These are phyloP conservation scores for Xiphorhynchus elegans DNA, from an alignment of 2,113 vertebrate species.

Conservation along the genomic window DNA sequence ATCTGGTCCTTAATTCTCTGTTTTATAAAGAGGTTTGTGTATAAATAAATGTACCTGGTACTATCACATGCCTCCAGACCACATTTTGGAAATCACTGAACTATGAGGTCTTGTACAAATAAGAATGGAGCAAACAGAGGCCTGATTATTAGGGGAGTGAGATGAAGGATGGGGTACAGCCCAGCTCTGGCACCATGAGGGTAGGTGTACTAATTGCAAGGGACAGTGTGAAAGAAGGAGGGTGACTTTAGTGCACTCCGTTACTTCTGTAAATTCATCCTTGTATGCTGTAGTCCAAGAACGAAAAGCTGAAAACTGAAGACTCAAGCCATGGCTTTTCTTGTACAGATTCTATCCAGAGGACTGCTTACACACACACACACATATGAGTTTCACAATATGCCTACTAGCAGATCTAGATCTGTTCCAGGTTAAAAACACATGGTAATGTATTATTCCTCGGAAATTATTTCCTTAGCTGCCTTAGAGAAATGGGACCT, in stretches of 20 bases:
- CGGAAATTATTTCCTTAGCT: slow-evolving; percentile 37
- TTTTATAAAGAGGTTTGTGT: not conserved
- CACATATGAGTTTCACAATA: slow-evolving; percentile 33
- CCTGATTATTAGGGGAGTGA: rapidly evolving
- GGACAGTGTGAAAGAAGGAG: not conserved
- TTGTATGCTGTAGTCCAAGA: not conserved
- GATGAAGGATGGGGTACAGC: not conserved
- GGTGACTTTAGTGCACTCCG: not conserved
- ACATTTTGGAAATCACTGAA: not conserved
- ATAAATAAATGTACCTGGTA: not conserved
- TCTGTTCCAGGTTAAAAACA: slow-evolving; percentile 65
- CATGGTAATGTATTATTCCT: slow-evolving; percentile 44
- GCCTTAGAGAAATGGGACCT: slow-evolving; percentile 51
- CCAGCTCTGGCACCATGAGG: not conserved
- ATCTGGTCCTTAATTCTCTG: not conserved
- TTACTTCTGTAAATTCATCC: not conserved
- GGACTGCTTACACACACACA: not conserved
- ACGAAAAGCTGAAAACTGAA: not conserved
- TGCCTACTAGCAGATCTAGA: slow-evolving; percentile 33
- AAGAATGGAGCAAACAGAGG: not conserved
- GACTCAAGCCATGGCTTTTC: not conserved
- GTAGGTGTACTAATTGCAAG: not conserved
- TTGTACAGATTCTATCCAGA: slow-evolving; percentile 40
- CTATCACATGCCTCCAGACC: not conserved
- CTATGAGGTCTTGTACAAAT: not conserved